phyloP scores from a whole-genome alignment of 1,140 invertebrate species.

The Heliothis subflexa region DNA sequence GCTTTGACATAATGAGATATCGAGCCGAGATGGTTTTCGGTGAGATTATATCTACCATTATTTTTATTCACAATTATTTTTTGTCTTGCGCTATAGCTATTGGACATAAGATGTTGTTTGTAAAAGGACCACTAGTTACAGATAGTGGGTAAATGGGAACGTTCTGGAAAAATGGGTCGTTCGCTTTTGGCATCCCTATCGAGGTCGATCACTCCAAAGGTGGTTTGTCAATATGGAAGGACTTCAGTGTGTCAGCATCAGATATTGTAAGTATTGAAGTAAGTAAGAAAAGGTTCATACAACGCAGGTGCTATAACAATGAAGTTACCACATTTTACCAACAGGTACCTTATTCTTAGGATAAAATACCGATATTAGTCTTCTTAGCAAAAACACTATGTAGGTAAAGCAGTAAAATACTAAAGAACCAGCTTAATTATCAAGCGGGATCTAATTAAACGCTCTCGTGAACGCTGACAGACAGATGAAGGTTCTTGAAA shows the following conservation, averaged over 20 bases:
- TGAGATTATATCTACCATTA: conserved; percentile 12
- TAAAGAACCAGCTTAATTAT: conserved; percentile 23
- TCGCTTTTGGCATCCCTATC: too few relatives aligned
- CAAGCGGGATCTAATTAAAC: conserved; percentile 49
- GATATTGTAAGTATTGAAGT: too few relatives aligned
- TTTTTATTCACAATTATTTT: conserved; percentile 3
- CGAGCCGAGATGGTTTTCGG: conserved; percentile 5
- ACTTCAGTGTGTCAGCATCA: too few relatives aligned
- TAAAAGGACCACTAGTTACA: not conserved
- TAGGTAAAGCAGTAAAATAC: not conserved
- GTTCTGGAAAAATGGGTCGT: too few relatives aligned
- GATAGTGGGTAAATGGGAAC: too few relatives aligned
- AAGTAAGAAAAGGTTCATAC: too few relatives aligned
- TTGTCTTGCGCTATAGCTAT: not conserved
- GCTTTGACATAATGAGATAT: conserved; percentile 16
- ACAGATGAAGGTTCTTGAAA: conserved; percentile 32
- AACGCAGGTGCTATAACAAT: not conserved
- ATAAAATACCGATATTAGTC: not conserved
- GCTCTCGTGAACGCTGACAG: conserved; percentile 41
- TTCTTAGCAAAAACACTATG: conserved; percentile 2
- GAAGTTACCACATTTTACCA: not conserved
- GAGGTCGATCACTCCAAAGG: too few relatives aligned
- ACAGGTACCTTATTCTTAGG: not conserved
- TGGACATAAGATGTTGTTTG: too few relatives aligned
- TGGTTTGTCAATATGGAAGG: too few relatives aligned